Base-by-base conservation (phyloP, 2,797 vertebrate species). In the Lacerta bilineata region DNA sequence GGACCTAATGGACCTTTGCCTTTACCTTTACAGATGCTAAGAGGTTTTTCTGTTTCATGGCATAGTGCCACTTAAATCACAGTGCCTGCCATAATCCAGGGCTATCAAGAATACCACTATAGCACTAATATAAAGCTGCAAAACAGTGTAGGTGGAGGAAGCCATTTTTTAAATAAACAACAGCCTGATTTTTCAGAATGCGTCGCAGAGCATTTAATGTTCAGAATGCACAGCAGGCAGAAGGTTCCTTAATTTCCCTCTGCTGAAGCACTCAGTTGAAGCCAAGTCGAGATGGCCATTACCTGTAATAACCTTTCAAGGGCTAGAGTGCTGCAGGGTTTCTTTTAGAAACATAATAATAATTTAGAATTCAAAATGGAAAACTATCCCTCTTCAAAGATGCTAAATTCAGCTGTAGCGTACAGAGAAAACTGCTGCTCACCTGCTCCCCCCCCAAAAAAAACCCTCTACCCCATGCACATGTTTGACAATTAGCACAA, bases 381-480 rank as follows among this genome's bases (percentile, higher is more conserved):
- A 89, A 90, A 82, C 9, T 87, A 72, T 82, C 68, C n/a, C 74
- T 88, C 86, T 90, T 83, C 66, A 80, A 84, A 78, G 29, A 61
- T 79, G 18, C 55, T 91, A 71, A 71, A 88, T 86, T 86, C 55
- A 17, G 83, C 4, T 1, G 1, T 36, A 0, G 76, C 78, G 27
- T 33, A 18, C 55, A 43, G 15, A 74, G 71, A 29, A 23, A 88
- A 66, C 92, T 76, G 13, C 71, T 75, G 3, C 33, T 36, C 72
- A 18, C 13, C 4, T 74, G 72, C 33, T 55, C 50, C 1, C 72
- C 36, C 17, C 6, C 6, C 1, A 18, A 23, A 23, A 36, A 55
- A 50, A 55, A 15, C 50, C 13, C 50, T 69, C 10, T 29, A n/a
- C 11, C 27, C 61, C 61, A 64, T 23, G 20, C 18, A 64, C 61